Evolutionary conservation across 1,140 invertebrate species (phyloP).

Genomic region (Diabrotica virgifera): DNA sequence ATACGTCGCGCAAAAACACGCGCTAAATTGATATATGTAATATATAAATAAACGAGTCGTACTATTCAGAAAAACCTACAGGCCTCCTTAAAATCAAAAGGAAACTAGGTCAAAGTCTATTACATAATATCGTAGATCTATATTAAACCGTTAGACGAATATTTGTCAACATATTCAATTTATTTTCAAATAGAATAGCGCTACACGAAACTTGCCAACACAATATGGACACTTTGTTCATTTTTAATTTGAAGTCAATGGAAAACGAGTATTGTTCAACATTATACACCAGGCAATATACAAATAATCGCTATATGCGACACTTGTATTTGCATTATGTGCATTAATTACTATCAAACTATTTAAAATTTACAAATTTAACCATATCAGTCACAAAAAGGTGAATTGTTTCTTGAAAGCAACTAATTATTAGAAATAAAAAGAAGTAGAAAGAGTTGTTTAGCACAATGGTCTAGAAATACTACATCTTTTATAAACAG

Average conservation of each 20-base stretch:
- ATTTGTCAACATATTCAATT: conserved; percentile 15
- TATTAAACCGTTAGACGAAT: conserved; percentile 10
- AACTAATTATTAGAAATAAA: no score
- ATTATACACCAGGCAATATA: no score
- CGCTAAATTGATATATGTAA: conserved; percentile 25
- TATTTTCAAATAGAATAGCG: conserved; percentile 10
- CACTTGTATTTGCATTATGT: no score
- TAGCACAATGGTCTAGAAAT: no score
- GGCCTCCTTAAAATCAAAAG: conserved; percentile 14
- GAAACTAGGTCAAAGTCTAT: conserved; percentile 35
- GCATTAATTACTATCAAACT: no score
- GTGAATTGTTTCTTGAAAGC: no score
- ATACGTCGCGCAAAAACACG: conserved; percentile 16
- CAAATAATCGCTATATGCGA: no score
- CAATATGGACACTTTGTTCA: conserved; percentile 9
- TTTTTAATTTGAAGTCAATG: conserved; percentile 26
- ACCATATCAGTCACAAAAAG: no score
- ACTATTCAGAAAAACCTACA: conserved; percentile 15
- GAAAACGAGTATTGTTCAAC: neutral
- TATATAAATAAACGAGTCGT: conserved; percentile 13
- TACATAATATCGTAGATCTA: conserved; percentile 32
- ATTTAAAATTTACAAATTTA: no score
- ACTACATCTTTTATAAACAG: no score
- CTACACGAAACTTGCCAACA: conserved; percentile 16
- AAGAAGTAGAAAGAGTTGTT: no score